Evolutionary conservation across 1,140 invertebrate species (phyloP).

Genomic region (Ectropis grisescens): DNA sequence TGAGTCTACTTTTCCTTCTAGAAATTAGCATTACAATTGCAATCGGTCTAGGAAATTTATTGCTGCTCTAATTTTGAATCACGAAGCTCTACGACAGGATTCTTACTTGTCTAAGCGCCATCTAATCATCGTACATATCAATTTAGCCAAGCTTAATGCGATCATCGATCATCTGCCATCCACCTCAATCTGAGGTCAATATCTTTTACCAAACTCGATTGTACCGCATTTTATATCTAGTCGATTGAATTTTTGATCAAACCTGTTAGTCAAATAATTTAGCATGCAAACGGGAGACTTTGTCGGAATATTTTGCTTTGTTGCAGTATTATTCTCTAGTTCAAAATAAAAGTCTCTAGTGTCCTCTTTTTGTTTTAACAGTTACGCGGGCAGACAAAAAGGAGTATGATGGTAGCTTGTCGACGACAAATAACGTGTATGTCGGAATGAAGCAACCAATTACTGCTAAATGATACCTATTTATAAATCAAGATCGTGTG

Average conservation of each 20-base stretch:
- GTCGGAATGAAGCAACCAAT: constrained; percentile 25
- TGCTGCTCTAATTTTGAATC: too few species aligned
- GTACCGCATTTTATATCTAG: constrained; percentile 20
- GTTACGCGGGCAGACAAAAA: too few species aligned
- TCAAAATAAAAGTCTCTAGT: background rate
- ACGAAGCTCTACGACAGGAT: background rate
- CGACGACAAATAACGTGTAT: constrained; percentile 22
- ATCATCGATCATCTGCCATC: constrained; percentile 56
- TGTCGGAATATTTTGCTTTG: constrained; percentile 23
- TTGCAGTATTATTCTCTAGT: constrained; percentile 4
- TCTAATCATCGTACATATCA: constrained; percentile 36
- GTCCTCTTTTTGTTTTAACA: background rate
- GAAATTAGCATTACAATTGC: too few species aligned
- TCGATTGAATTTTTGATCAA: constrained; percentile 45
- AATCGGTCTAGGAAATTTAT: too few species aligned
- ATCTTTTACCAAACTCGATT: constrained; percentile 51
- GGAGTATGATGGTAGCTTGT: constrained; percentile 26
- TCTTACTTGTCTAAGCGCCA: constrained; percentile 29
- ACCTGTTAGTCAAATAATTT: constrained; percentile 40
- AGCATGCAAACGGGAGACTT: constrained; percentile 17
- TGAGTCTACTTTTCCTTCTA: too few species aligned
- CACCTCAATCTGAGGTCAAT: constrained; percentile 49
- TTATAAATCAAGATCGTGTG: constrained; percentile 39
- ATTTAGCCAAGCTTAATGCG: constrained; percentile 35
- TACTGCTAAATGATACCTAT: constrained; percentile 49